These are phyloP conservation scores for Malurus elegans DNA, from an alignment of 2,113 vertebrate genomes.

Conservation along the genomic window DNA sequence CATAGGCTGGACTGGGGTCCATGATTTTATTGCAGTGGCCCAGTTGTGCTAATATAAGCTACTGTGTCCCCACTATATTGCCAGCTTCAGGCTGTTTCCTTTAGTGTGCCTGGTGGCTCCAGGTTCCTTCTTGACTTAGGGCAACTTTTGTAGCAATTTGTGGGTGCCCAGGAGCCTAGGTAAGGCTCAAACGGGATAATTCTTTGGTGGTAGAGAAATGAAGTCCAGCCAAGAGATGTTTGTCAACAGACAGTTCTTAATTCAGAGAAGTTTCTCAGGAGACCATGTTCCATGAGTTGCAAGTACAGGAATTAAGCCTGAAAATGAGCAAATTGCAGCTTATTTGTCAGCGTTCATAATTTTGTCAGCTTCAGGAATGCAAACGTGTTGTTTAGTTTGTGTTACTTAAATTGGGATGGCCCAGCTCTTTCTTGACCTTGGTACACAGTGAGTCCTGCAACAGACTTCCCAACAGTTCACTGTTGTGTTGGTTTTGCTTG, in stretches of 20 bases:
- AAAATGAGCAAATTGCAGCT: neutral
- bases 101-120: neutral
- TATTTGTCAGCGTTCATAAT: neutral
- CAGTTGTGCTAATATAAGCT: neutral
- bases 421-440: neutral
- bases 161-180: neutral
- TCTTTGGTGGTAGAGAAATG: neutral
- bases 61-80: neutral
- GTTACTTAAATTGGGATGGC: neutral
- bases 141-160: neutral
- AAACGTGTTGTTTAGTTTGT: neutral
- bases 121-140: neutral
- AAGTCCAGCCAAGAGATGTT: neutral
- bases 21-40: neutral
- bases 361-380: neutral
- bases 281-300: neutral
- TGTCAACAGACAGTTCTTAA: neutral
- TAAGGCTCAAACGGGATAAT: neutral
- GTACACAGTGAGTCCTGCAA: neutral
- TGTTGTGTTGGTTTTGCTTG: too few species aligned
- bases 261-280: neutral
- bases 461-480: neutral
- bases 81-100: neutral
- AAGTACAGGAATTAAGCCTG: neutral
- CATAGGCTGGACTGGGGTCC: accelerated